Evolutionary conservation across 2,113 vertebrate species (phyloP).

Genomic region (Pseudorhombus dupliciocellatus): DNA sequence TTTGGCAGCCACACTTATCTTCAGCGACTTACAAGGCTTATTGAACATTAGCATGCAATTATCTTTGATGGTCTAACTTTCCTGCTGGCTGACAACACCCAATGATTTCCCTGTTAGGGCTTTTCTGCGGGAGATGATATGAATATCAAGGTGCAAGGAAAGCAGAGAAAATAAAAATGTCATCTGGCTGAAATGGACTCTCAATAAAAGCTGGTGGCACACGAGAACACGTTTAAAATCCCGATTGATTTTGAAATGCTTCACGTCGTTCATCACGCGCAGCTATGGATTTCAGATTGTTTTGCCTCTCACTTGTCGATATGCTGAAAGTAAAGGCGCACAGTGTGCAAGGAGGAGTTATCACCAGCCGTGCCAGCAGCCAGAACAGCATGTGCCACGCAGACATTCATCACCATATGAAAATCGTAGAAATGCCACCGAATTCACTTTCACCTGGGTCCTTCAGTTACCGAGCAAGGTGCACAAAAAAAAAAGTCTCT

Average conservation of each 20-base stretch:
- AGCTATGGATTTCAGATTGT: constrained; percentile 51
- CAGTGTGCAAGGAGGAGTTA: constrained; percentile 13
- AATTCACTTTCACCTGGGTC: background rate
- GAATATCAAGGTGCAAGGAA: constrained; percentile 53
- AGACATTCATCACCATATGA: background rate
- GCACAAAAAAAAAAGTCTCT: background rate
- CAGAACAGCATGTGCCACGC: constrained; percentile 6
- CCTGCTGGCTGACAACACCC: constrained; percentile 67
- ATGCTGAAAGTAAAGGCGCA: constrained; percentile 7
- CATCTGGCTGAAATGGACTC: constrained; percentile 44
- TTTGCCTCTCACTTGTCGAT: constrained; percentile 49
- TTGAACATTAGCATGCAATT: constrained; percentile 80
- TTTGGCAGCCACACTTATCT: constrained; percentile 74
- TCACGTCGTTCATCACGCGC: constrained; percentile 46
- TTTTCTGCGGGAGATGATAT: constrained; percentile 55
- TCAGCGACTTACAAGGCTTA: constrained; percentile 74
- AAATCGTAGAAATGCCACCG: background rate
- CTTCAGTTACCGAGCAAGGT: background rate
- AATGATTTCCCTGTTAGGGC: constrained; percentile 62
- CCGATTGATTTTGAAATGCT: constrained; percentile 56
- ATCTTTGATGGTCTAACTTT: constrained; percentile 76
- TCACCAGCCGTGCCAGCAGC: background rate
- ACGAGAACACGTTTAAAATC: constrained; percentile 38
- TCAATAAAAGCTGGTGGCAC: constrained; percentile 46
- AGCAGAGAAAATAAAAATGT: constrained; percentile 55